Evolutionary conservation across 2,113 vertebrate species (phyloP).

Genomic region (Verasper variegatus): DNA sequence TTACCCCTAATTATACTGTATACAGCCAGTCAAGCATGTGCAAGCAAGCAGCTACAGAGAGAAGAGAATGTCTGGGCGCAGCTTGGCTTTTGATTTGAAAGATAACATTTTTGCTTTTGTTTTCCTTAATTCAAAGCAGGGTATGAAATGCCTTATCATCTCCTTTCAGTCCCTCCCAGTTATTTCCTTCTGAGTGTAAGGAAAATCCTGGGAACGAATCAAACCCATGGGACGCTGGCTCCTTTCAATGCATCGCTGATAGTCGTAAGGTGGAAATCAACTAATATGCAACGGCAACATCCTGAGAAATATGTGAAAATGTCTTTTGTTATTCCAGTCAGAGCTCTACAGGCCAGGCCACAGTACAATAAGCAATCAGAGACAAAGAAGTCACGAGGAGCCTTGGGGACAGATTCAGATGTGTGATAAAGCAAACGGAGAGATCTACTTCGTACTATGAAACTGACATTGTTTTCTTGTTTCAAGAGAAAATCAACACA

Average conservation of each 20-base stretch:
- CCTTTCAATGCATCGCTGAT: constrained; percentile 33
- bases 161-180: constrained; percentile 32
- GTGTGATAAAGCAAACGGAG: neutral
- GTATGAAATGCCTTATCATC: constrained; percentile 40
- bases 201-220: constrained; percentile 50
- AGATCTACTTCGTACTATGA: neutral
- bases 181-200: constrained; percentile 42
- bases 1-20: neutral
- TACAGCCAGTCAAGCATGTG: neutral
- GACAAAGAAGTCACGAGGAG: neutral
- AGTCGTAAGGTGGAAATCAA: constrained; percentile 21
- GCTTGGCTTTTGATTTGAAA: constrained; percentile 22
- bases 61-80: neutral
- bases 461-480: too few relatives aligned
- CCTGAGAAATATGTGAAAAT: constrained; percentile 21
- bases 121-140: neutral
- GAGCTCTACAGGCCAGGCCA: neutral
- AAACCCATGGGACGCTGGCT: constrained; percentile 47
- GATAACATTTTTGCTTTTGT: constrained; percentile 35
- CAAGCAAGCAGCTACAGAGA: neutral
- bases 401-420: neutral
- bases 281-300: constrained; percentile 7
- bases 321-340: neutral
- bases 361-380: constrained; percentile 10
- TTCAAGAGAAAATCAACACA: neutral